Evolutionary conservation across 35 echinoderm and acorn worm species (phyloP).

Genomic region (Hemicentrotus pulcherrimus): DNA sequence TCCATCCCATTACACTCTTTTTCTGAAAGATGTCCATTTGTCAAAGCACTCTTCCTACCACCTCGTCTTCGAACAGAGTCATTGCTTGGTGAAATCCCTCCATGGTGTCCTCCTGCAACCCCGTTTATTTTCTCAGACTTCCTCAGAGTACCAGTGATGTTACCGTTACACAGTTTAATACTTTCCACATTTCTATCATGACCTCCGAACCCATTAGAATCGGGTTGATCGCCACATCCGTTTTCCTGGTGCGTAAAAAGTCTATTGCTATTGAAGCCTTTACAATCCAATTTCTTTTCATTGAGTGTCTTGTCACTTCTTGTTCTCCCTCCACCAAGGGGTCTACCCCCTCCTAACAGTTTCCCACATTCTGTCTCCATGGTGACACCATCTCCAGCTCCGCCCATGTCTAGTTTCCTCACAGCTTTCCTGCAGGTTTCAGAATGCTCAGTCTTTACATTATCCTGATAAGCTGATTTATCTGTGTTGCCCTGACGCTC

Average conservation of each 20-base stretch:
- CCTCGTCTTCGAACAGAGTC: slow-evolving; percentile 57
- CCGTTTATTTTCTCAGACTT: neutral
- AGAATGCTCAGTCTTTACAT: neutral
- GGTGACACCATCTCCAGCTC: neutral
- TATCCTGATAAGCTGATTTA: neutral
- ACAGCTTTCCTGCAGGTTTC: neutral
- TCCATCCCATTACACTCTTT: slow-evolving; percentile 16
- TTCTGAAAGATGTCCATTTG: neutral
- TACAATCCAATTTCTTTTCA: slow-evolving; percentile 5
- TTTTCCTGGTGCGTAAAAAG: neutral
- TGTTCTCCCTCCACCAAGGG: neutral
- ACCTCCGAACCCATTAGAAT: neutral
- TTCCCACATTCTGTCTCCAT: neutral
- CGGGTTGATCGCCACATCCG: neutral
- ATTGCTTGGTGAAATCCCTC: slow-evolving; percentile 55
- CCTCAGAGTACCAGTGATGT: neutral
- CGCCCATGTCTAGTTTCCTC: neutral
- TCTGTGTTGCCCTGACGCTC: neutral
- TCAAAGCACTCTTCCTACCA: slow-evolving; percentile 42
- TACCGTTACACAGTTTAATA: neutral
- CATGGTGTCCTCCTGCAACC: neutral
- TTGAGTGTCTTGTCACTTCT: neutral
- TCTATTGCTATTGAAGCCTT: neutral
- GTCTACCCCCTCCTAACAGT: slow-evolving; percentile 26
- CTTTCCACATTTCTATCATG: neutral